These are phyloP conservation scores for Nesogale talazaci DNA, from an alignment of 2,113 vertebrate species.

Conservation along the genomic window DNA sequence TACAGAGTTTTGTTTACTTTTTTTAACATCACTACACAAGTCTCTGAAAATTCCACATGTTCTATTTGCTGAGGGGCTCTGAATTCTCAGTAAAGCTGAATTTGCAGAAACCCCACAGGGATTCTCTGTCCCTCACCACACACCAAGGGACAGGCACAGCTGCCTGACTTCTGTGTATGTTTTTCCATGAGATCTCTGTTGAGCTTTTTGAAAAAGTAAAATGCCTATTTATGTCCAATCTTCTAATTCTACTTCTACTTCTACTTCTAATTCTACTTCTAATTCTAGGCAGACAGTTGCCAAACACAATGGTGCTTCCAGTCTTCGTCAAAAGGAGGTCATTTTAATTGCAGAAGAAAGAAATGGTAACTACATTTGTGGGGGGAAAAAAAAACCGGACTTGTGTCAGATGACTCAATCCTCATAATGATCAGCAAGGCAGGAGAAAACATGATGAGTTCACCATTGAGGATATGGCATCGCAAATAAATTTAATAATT, in stretches of 20 bases:
- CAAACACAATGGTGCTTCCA: not conserved
- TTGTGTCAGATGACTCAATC: not conserved
- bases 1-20: not conserved
- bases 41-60: not conserved
- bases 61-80: not conserved
- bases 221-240: not conserved
- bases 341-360: not conserved
- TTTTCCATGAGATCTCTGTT: constrained; percentile 46
- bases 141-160: not conserved
- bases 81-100: not conserved
- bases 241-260: not conserved
- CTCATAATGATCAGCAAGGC: not conserved
- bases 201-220: constrained; percentile 25
- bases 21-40: not conserved
- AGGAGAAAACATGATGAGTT: not conserved
- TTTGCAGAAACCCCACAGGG: not conserved
- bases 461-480: not conserved
- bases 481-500: constrained; percentile 21
- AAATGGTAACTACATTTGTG: not conserved
- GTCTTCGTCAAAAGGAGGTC: not conserved
- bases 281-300: constrained; percentile 8
- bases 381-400: not conserved
- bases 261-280: not conserved
- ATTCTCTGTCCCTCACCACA: not conserved
- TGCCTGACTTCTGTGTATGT: not conserved